Conservation (phyloP, 2,113 vertebrate genomes). For the Platichthys flesus region DNA sequence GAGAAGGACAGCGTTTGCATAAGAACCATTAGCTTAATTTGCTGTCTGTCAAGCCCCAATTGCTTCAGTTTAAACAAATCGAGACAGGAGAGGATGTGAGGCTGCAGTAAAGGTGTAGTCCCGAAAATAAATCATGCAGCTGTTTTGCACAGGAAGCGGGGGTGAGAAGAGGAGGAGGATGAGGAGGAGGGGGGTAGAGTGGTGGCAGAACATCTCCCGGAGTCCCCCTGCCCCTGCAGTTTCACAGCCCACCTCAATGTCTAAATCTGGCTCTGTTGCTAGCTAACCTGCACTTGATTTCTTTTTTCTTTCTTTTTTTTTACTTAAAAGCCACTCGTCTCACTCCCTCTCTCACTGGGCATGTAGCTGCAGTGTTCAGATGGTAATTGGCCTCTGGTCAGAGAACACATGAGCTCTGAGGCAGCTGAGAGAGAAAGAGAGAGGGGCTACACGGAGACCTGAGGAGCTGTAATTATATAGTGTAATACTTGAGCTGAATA, state of each 20-base stretch:
- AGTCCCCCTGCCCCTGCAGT: constrained; percentile 24
- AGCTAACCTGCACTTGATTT: no score
- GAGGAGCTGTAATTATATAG: background rate
- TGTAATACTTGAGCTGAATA: background rate
- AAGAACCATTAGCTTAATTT: constrained; percentile 62
- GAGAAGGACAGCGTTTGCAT: constrained; percentile 31
- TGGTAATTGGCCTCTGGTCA: constrained; percentile 54
- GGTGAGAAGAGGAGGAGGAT: background rate
- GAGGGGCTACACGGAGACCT: background rate
- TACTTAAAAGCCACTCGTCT: no score
- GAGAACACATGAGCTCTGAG: constrained; percentile 42
- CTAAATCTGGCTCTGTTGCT: background rate
- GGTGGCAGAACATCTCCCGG: constrained; percentile 17
- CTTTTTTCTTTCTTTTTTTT: no score
- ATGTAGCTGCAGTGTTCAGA: constrained; percentile 35
- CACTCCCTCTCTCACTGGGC: no score
- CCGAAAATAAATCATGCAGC: constrained; percentile 27
- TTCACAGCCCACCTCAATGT: constrained; percentile 38
- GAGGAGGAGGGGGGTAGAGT: background rate
- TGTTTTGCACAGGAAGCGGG: constrained; percentile 19
- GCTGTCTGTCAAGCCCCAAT: constrained; percentile 47
- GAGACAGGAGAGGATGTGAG: background rate
- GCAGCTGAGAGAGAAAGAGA: background rate
- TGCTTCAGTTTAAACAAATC: constrained; percentile 21
- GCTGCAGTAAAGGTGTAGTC: constrained; percentile 8